These are phyloP conservation scores for Lacanobia wlatinum DNA, from an alignment of 2,888 invertebrate genomes.

Conservation along the genomic window DNA sequence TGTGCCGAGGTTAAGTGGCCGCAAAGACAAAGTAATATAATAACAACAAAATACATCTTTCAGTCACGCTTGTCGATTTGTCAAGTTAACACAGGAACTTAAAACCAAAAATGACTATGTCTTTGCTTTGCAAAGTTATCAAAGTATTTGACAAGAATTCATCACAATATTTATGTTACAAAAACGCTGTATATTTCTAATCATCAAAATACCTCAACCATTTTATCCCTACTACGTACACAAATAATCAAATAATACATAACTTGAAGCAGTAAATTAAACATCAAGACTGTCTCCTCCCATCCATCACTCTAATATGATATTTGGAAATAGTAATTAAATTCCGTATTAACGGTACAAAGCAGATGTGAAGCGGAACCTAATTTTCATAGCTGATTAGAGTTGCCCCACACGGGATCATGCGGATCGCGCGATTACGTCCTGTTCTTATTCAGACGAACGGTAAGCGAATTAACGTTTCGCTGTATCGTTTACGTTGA, in stretches of 20 bases:
- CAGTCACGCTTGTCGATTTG: no score
- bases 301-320: constrained; percentile 77
- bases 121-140: no score
- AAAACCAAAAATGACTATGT: no score
- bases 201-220: constrained; percentile 20
- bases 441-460: constrained; percentile 57
- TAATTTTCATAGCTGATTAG: constrained; percentile 91
- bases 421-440: constrained; percentile 82
- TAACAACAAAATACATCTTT: no score
- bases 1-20: no score
- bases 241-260: constrained; percentile 60
- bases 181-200: neutral
- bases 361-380: constrained; percentile 88
- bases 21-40: no score
- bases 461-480: constrained; percentile 59
- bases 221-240: constrained; percentile 33
- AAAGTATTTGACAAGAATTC: neutral
- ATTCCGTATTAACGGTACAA: constrained; percentile 88
- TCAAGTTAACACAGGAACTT: no score
- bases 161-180: neutral
- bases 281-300: constrained; percentile 83
- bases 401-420: constrained; percentile 87
- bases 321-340: constrained; percentile 90
- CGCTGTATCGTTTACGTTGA: constrained; percentile 51
- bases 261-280: constrained; percentile 73